A percentile compares a stretch with the other conserved stretches of the same genome.
phyloP scores from a whole-genome alignment of 1,140 invertebrate species.

The Saccostrea glomerata region DNA sequence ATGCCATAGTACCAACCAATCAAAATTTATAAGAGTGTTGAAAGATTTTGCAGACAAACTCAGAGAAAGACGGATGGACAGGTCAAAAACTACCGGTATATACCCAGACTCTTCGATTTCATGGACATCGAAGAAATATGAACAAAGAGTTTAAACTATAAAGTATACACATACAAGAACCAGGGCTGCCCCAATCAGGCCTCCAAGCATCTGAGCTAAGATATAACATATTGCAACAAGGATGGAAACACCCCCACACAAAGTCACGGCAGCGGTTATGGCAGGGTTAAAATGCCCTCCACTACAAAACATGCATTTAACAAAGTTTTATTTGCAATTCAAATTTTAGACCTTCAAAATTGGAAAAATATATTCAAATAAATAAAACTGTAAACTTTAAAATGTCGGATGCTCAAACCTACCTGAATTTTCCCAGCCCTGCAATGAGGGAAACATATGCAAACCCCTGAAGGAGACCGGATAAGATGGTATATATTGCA shows the following conservation, averaged over 20 bases:
- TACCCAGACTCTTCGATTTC: no score
- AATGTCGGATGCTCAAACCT: neutral
- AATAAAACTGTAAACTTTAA: no score
- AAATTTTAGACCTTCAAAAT: no score
- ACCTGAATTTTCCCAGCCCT: constrained; percentile 74
- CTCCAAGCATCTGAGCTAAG: constrained; percentile 74
- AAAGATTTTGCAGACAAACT: no score
- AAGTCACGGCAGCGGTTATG: constrained; percentile 73
- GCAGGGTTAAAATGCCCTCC: constrained; percentile 79
- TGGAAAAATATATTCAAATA: no score
- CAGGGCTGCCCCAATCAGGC: constrained; percentile 73
- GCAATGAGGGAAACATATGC: constrained; percentile 72
- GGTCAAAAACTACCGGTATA: no score
- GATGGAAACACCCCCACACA: constrained; percentile 69
- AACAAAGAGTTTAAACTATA: neutral
- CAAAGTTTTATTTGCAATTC: no score
- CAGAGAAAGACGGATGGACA: no score
- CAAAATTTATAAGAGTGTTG: no score
- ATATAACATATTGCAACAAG: constrained; percentile 69
- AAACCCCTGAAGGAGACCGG: constrained; percentile 62
- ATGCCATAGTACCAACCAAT: no score
- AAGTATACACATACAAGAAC: constrained; percentile 62
- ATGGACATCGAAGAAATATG: no score
- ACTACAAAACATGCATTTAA: constrained; percentile 60
- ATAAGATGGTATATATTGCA: no score